Evolutionary conservation across 2,113 vertebrate genomes (phyloP), one percentile per base, ranked within the genome.

Genomic region (Xyrauchen texanus): DNA sequence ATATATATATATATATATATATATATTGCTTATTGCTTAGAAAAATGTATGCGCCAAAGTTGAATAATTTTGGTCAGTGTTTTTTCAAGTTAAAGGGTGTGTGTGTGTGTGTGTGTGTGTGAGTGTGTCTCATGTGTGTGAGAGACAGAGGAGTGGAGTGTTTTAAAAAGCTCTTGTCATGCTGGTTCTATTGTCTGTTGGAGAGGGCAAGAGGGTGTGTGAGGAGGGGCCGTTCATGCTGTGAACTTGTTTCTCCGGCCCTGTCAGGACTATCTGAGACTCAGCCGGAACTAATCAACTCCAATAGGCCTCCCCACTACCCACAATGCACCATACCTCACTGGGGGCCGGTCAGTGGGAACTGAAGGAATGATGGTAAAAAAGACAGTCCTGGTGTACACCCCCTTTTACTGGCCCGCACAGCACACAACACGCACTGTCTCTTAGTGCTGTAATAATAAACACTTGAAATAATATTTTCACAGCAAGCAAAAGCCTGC

Each of bases 381-480:
- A 66, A 34, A 75, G 77, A 82, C 72, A 79, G 68, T 77, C 83
- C 78, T 81, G 51, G 85, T 86, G 83, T 86, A 85, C 81, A 67
- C 77, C 71, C 67, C 79, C 83, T 86, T 82, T 81, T 11, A 81
- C 82, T 84, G 75, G 81, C 83, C 86, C 82, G 58, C 86, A 88
- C 85, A 78, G 87, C 76, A 85, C 88, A 91, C 91, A 93, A 91
- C 90, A 87, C 89, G 89, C 92, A 91, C 92, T 92, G 91, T 93
- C 91, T 92, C 89, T 91, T 91, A 86, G 89, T 87, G 87, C 84
- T 90, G 87, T 89, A 93, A 93, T 92, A 93, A 93, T 93, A 93
- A 93, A 93, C 92, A 93, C 91, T 93, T 93, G 92, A 88, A 90
- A 93, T 93, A 93, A 93, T 93, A 93, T 93, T 93, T 93, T 93